A percentile compares a stretch with the other conserved stretches of the same genome.
phyloP scores from a whole-genome alignment of 2,113 vertebrate species.

The Silurus asotus region DNA sequence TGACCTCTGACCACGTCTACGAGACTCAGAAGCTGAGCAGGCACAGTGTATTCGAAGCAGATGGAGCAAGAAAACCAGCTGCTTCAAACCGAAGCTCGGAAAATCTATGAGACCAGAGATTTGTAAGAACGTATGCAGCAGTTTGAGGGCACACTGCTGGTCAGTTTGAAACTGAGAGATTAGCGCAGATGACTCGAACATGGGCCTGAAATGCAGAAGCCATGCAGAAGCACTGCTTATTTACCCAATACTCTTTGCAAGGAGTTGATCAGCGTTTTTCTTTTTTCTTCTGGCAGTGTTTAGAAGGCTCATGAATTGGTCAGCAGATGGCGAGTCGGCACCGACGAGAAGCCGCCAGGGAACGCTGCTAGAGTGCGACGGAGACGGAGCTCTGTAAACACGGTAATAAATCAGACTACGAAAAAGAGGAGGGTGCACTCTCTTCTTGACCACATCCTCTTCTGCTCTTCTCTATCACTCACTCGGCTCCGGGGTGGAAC shows the following conservation, averaged over 20 bases:
- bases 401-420: constrained; percentile 23
- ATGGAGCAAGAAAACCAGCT: constrained; percentile 7
- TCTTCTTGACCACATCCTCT: constrained; percentile 40
- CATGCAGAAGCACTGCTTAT: neutral
- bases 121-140: neutral
- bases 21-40: neutral
- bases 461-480: constrained; percentile 32
- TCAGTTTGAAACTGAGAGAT: neutral
- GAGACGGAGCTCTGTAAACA: constrained; percentile 13
- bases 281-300: constrained; percentile 12
- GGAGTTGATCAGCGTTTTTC: constrained; percentile 7
- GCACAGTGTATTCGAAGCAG: constrained; percentile 24
- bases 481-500: constrained; percentile 10
- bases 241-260: constrained; percentile 14
- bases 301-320: constrained; percentile 2
- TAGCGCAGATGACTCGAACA: neutral
- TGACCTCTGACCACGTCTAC: neutral
- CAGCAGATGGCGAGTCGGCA: constrained; percentile 29
- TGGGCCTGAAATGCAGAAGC: neutral
- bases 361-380: constrained; percentile 9
- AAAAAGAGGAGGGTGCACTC: neutral
- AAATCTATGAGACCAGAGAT: neutral
- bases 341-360: neutral
- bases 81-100: constrained; percentile 5
- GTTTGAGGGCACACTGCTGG: neutral